Percentiles rank a stretch among this genome's conserved stretches.
Conservation (phyloP, 2,113 vertebrate genomes). For the Istiophorus platypterus region DNA sequence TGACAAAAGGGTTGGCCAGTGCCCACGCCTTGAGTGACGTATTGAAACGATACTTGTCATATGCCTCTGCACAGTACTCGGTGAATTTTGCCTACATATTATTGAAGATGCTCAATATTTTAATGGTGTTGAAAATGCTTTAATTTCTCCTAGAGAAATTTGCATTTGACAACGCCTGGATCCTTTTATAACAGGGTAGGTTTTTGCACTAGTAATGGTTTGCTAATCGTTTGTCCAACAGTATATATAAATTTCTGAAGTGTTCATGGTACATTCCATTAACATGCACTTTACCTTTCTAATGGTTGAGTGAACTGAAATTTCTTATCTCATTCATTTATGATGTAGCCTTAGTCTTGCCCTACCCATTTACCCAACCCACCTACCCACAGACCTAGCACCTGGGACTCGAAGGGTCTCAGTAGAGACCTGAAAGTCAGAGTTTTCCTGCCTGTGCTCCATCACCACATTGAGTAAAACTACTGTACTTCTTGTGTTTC, state of each 20-base stretch:
- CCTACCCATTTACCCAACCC: conserved; percentile 29
- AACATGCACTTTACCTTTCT: conserved; percentile 1
- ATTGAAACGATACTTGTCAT: conserved; percentile 27
- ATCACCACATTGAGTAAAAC: conserved; percentile 69
- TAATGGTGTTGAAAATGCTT: background rate
- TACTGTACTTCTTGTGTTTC: conserved; percentile 77
- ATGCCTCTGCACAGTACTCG: conserved; percentile 47
- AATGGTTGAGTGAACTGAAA: conserved; percentile 14
- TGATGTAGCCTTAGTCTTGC: conserved; percentile 18
- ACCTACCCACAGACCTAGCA: conserved; percentile 2
- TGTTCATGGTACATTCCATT: conserved; percentile 7
- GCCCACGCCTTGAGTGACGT: conserved; percentile 52
- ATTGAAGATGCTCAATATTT: background rate
- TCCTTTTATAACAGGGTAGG: background rate
- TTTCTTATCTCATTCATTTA: conserved; percentile 34
- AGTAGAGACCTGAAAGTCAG: conserved; percentile 55
- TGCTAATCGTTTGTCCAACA: background rate
- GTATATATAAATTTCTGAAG: background rate
- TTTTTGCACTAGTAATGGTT: too few species aligned
- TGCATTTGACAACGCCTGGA: background rate
- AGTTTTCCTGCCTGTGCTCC: conserved; percentile 65
- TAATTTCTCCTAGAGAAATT: background rate
- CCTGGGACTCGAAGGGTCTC: conserved; percentile 46
- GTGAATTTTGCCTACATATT: conserved; percentile 30
- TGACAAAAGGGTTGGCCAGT: conserved; percentile 15